Base-by-base conservation (phyloP, 92 coral and sea anemone genomes). In the Galaxea fascicularis region DNA sequence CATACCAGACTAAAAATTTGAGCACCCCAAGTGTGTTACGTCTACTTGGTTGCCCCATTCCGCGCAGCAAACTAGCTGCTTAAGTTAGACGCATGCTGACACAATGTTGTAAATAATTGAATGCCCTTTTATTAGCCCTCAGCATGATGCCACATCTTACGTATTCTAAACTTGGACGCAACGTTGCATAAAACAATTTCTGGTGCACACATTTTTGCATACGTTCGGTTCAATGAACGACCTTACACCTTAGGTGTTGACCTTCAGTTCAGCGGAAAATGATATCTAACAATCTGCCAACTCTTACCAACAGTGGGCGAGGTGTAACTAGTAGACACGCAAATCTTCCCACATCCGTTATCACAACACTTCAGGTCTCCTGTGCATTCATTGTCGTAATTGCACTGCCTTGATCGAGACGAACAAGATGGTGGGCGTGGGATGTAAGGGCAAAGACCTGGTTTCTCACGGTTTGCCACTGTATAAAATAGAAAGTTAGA, bases 401-500 rank as follows among this genome's bases (percentile, higher is more conserved):
- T 87, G 71, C 96, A 93, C 35, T 74, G 80, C 28, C 27, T 52
- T 4, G 62, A 70, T 75, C 64, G 74, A 57, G 65, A 69, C 7
- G 59, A 65, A 64, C 96, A 93, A 25, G 62, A 66, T 15, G 80
- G 70, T 17, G 94, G 92, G 56, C 62, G 88, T 39, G 71, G 81
- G 47, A 93, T 35, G 75, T 39, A 25, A 1, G 94, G 96, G 12
- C 96, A 93, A 16, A 78, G 51, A 0, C 96, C 96, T 29, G 92
- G 77, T 31, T 90, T 92, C 52, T 74, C 82, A n/a, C 78, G 84
- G 27, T 80, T 82, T 8, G 73, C 76, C 77, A 70, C 95, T 93
- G 78, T 69, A 5, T 14, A 67, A 59, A 66, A 35, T 6, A 35
- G 41, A 35, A 35, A 35, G 41, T 35, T n/a, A n/a, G n/a, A n/a